Evolutionary conservation across 2,797 vertebrate genomes (phyloP), one percentile per base, ranked within the genome.

Genomic region (Sebastes elongatus): DNA sequence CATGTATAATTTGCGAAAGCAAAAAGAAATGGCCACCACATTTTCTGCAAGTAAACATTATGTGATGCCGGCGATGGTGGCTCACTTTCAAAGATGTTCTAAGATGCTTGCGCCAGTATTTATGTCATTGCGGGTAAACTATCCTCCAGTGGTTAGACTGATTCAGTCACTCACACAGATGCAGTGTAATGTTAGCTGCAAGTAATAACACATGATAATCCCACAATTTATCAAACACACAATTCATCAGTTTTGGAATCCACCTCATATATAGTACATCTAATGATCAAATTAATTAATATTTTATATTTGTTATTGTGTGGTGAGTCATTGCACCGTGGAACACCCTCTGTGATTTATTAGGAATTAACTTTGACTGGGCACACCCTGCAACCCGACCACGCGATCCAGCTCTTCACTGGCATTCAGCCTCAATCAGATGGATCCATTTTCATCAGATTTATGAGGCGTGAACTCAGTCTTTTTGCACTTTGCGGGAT

Each of bases 261-360:
- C 68, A 57, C 23, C 52, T 80, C 55, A 42, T 73, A 49, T 22
- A 32, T 20, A 57, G 52, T 25, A 42, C 3, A 72, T 65, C 20
- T 33, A 49, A 80, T 80, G 59, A 76, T 76, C 32, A 78, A 5
- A 76, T 76, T 66, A 18, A 65, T 78, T 74, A 46, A 61, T 81
- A 56, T 80, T 73, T 77, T 46, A 61, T 84, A 63, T 69, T 80
- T 76, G 42, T 46, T 7, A 46, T 74, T 84, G 66, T 67, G 55
- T 23, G 65, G 72, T 90, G 89, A 92, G 77, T 91, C 83, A 90
- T 56, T 80, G 73, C 56, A 57, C 68, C 74, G 52, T 80, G 77
- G 74, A 91, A 86, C 82, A 86, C 76, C 74, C 80, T 85, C 75
- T 81, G n/a, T 78, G 79, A 86, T 92, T 86, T 87, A 89, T 91